These are phyloP conservation scores for Amphiduros pacificus DNA, from an alignment of 2,888 invertebrate genomes.

Conservation along the genomic window DNA sequence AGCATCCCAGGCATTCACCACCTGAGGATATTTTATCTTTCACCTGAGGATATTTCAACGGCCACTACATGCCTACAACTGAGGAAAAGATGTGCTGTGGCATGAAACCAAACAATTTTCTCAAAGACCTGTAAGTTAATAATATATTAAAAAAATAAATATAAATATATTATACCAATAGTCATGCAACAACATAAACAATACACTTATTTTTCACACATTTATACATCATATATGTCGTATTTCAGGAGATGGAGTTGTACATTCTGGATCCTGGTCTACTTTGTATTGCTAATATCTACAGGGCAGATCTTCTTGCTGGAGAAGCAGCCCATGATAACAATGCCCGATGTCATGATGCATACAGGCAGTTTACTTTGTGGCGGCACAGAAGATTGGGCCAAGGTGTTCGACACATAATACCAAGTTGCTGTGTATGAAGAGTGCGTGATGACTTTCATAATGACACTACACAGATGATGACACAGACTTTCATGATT, in stretches of 20 bases:
- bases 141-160: too few relatives aligned
- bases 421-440: conserved; percentile 30
- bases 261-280: conserved; percentile 22
- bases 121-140: too few relatives aligned
- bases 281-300: conserved; percentile 11
- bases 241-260: conserved; percentile 7
- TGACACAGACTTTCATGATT: too few relatives aligned
- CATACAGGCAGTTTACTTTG: conserved; percentile 28
- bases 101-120: not conserved
- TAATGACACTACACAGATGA: not conserved
- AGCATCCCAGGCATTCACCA: not conserved
- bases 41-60: not conserved
- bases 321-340: conserved; percentile 13
- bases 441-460: conserved; percentile 22
- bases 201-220: too few relatives aligned
- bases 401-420: conserved; percentile 20
- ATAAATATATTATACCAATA: too few relatives aligned
- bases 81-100: not conserved
- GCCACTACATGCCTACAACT: not conserved
- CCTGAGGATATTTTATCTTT: not conserved
- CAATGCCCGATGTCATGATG: conserved; percentile 21
- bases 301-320: conserved; percentile 19
- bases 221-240: too few relatives aligned
- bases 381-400: conserved; percentile 28
- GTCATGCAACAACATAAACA: too few relatives aligned